Base-by-base conservation (phyloP, 2,113 vertebrate species). In the Phrynocephalus versicolor region DNA sequence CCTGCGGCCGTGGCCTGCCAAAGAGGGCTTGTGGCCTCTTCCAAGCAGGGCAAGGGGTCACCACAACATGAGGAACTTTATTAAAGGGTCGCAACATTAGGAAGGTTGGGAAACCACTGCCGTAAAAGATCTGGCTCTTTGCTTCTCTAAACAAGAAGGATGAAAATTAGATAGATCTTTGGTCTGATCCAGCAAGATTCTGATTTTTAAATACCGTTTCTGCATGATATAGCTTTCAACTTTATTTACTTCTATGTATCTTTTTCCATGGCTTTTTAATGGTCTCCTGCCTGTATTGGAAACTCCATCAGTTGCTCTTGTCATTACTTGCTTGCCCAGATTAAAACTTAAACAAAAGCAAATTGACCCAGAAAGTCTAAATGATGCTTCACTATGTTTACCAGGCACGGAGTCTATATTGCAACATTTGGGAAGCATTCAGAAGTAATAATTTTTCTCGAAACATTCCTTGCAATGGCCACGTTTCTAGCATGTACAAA, bases 341-440 rank as follows among this genome's bases (percentile, higher is more conserved):
- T 64, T 82, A 67, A 85, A 86, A 83, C n/a, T 83, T 45, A 71
- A 71, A 58, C n/a, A 13, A 62, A 62, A 13, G 23, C 25, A 37
- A 65, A 77, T 37, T n/a, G 85, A n/a, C 51, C 86, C 65, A 65
- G 30, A 37, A 73, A 18, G 1, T 7, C 69, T 76, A n/a, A 57
- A 33, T 72, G 35, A 65, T 75, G 23, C 23, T 82, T 85, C 76
- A 78, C 37, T 51, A 78, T 10, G 12, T 62, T 67, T 9, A 45
- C 35, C 73, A 69, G 73, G 35, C 13, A 62, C n/a, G n/a, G 37
- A 81, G 25, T 74, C 60, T 57, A 62, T 33, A 70, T 41, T 45
- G 73, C 84, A 82, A 87, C 23, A 62, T 0, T 6, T 82, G 21
- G 35, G 12, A 81, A 71, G 73, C 71, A 6, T 65, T 87, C 58